A percentile compares a stretch with the other conserved stretches of the same genome.
These are phyloP conservation scores for Sphyrna mokarran DNA, from an alignment of 2,113 vertebrate genomes.

Conservation along the genomic window DNA sequence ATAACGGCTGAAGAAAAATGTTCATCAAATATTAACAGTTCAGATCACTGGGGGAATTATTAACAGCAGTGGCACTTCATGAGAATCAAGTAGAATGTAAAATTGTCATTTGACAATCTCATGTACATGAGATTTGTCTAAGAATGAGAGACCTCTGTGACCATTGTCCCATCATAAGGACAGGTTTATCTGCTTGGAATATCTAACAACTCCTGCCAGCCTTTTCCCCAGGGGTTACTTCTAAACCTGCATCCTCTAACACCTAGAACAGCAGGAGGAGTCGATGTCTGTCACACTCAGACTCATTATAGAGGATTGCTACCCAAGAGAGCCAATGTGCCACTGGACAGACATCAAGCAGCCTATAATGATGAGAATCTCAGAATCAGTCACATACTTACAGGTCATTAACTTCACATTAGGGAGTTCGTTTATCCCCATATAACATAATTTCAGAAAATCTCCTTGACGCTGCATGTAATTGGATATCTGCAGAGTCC, in stretches of 20 bases:
- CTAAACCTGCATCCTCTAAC: background rate
- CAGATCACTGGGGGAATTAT: background rate
- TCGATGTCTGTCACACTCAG: background rate
- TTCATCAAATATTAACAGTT: background rate
- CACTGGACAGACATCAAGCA: background rate
- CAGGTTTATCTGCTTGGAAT: background rate
- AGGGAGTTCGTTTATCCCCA: background rate
- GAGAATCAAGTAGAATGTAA: background rate
- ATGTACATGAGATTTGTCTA: background rate
- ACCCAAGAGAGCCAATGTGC: background rate
- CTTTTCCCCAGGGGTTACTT: background rate
- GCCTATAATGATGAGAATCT: background rate
- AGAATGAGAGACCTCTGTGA: background rate
- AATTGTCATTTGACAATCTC: background rate
- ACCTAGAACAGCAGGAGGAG: background rate
- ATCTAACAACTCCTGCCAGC: background rate
- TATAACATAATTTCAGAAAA: background rate
- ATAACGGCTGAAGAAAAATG: background rate
- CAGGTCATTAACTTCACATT: background rate
- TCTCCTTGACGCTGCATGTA: background rate
- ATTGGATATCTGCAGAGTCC: background rate
- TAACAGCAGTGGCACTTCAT: background rate
- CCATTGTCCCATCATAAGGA: background rate
- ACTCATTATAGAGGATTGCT: background rate
- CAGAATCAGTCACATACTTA: background rate